Conservation (phyloP, 2,797 vertebrate genomes). For the Aldrovandia affinis region DNA sequence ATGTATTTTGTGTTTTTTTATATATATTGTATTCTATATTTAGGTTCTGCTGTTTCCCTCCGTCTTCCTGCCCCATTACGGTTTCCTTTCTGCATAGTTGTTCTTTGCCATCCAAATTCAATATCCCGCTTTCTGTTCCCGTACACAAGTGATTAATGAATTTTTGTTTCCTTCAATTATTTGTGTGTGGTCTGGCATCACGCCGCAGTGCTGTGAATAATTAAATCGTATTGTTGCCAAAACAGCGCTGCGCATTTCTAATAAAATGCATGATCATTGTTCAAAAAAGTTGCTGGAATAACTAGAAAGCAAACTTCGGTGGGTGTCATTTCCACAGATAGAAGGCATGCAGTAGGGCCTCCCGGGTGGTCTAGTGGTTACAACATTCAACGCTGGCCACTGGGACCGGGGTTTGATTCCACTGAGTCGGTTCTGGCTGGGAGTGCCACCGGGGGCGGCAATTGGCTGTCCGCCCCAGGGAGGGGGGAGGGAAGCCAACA, state of each 20-base stretch:
- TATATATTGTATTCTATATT: neutral
- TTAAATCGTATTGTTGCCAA: neutral
- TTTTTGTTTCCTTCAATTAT: conserved; percentile 10
- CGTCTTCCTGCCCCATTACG: neutral
- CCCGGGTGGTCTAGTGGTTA: too few relatives aligned
- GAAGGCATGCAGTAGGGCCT: neutral
- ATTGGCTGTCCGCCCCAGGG: too few relatives aligned
- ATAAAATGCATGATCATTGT: neutral
- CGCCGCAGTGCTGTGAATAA: neutral
- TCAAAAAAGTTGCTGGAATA: neutral
- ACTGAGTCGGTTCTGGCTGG: too few relatives aligned
- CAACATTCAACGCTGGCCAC: too few relatives aligned
- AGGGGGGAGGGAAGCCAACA: too few relatives aligned
- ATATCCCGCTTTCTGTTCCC: neutral
- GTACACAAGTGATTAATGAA: neutral
- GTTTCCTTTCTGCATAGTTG: neutral
- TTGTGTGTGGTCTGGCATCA: neutral
- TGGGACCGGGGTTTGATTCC: too few relatives aligned
- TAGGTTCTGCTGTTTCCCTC: neutral
- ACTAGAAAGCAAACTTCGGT: conserved; percentile 10
- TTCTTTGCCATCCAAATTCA: neutral
- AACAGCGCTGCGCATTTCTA: neutral
- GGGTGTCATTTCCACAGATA: conserved; percentile 1
- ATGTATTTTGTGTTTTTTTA: neutral
- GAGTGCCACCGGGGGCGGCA: too few relatives aligned